A percentile compares a stretch with the other conserved stretches of the same genome.
Evolutionary conservation across 1,140 invertebrate genomes (phyloP).

Genomic region (Popillia japonica): DNA sequence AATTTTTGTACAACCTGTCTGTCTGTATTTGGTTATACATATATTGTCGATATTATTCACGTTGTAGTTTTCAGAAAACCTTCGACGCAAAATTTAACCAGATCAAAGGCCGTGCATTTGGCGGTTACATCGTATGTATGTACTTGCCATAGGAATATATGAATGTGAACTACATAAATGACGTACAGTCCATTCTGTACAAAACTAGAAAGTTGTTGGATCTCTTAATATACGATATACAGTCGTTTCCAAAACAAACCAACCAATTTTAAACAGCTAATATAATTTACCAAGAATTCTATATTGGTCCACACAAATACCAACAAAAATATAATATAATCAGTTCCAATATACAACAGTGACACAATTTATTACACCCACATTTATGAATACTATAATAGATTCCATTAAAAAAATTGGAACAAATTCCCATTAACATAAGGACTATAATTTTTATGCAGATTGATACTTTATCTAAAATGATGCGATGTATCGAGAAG

Average conservation of each 20-base stretch:
- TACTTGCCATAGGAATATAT: not conserved
- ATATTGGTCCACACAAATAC: too few relatives aligned
- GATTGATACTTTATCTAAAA: too few relatives aligned
- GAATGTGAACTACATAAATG: not conserved
- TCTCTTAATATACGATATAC: not conserved
- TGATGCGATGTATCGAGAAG: too few relatives aligned
- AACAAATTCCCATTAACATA: too few relatives aligned
- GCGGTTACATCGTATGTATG: not conserved
- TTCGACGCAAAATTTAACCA: not conserved
- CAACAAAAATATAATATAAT: too few relatives aligned
- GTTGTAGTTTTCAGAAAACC: not conserved
- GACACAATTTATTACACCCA: too few relatives aligned
- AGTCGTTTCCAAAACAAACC: not conserved
- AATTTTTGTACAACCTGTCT: not conserved
- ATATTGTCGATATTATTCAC: not conserved
- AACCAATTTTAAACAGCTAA: too few relatives aligned
- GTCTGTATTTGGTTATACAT: not conserved
- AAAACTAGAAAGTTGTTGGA: not conserved
- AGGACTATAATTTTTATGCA: too few relatives aligned
- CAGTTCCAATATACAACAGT: too few relatives aligned
- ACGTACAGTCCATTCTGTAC: not conserved
- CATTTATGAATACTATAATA: too few relatives aligned
- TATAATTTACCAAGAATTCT: too few relatives aligned
- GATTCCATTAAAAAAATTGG: too few relatives aligned
- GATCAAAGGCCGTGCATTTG: not conserved